phyloP scores from a whole-genome alignment of 2,113 vertebrate species.

The Columbina picui region DNA sequence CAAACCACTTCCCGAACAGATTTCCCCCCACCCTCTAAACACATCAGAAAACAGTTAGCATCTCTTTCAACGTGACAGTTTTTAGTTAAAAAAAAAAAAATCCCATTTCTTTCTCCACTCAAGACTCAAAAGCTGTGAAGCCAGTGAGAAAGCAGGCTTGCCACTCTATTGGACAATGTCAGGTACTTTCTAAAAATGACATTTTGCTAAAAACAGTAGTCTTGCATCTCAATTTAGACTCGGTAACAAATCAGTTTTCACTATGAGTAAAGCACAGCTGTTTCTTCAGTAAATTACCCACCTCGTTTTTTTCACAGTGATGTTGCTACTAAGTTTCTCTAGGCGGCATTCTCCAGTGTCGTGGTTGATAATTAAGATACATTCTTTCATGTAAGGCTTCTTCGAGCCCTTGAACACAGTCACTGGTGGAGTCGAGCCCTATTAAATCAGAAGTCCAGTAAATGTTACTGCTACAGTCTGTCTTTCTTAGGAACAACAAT shows the following conservation, averaged over 20 bases:
- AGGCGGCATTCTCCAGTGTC: constrained; percentile 97
- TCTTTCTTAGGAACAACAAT: not conserved
- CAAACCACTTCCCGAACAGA: not conserved
- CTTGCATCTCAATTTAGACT: not conserved
- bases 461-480: not conserved
- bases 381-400: constrained; percentile 95
- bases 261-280: not conserved
- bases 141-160: not conserved
- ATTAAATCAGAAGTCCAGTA: constrained; percentile 59
- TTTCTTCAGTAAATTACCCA: constrained; percentile 61
- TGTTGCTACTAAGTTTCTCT: constrained; percentile 97
- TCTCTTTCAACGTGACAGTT: not conserved
- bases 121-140: not conserved
- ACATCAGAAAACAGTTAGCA: not conserved
- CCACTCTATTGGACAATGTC: not conserved
- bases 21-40: not conserved
- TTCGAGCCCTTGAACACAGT: constrained; percentile 98
- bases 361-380: constrained; percentile 97
- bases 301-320: constrained; percentile 98
- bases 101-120: not conserved
- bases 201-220: not conserved
- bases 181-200: not conserved
- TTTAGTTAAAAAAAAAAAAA: not conserved
- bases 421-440: constrained; percentile 94
- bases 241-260: not conserved